Percentiles rank a stretch among this genome's conserved stretches.
Conservation (phyloP, 2,797 vertebrate genomes). For the Cyclopterus lumpus region DNA sequence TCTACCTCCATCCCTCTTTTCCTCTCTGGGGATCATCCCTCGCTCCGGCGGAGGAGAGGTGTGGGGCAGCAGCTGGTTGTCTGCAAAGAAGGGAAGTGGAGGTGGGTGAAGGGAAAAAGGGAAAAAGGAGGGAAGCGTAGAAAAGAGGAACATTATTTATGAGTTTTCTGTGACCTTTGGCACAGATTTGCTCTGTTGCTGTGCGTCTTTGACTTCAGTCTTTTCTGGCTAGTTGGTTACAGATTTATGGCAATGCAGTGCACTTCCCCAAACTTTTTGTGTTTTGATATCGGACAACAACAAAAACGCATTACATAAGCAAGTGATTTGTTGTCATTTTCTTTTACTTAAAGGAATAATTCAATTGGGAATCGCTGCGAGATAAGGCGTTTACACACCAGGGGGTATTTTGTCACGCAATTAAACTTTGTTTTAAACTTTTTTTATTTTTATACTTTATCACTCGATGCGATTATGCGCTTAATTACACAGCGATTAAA, state of each 20-base stretch:
- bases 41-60: conserved; percentile 54
- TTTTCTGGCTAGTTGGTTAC: conserved; percentile 15
- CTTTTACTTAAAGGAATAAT: neutral
- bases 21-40: conserved; percentile 66
- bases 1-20: conserved; percentile 50
- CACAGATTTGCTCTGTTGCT: conserved; percentile 35
- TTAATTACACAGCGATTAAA: neutral
- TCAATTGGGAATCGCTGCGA: neutral
- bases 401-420: too few species aligned
- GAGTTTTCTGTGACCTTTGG: conserved; percentile 49
- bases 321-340: neutral
- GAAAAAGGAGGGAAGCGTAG: conserved; percentile 13
- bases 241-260: conserved; percentile 27
- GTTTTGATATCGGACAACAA: conserved; percentile 2
- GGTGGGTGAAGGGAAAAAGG: conserved; percentile 11
- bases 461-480: neutral
- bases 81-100: conserved; percentile 57
- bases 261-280: neutral
- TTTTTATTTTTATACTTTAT: too few species aligned
- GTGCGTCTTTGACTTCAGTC: conserved; percentile 16
- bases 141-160: conserved; percentile 47
- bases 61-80: conserved; percentile 76
- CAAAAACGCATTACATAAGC: neutral
- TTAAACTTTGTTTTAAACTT: too few species aligned
- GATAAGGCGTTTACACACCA: neutral